Base-by-base conservation (phyloP, 2,797 vertebrate genomes). In the Xyrichtys novacula region DNA sequence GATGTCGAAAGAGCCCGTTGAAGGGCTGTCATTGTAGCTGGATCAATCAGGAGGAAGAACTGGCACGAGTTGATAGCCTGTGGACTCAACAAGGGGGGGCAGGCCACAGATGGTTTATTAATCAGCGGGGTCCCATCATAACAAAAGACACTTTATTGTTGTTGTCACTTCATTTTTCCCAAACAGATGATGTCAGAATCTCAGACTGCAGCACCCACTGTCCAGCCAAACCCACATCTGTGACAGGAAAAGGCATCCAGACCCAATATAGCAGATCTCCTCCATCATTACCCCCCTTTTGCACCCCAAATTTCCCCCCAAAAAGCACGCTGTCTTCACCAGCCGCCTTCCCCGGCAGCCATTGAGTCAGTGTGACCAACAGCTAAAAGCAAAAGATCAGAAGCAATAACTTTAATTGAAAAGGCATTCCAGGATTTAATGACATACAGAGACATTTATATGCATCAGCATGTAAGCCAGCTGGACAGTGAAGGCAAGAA, bases 391-490 rank as follows among this genome's bases (percentile, higher is more conserved):
- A 57, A 81, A 73, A 80, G 82, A 82, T 84, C 79, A 81, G 68
- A 83, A 78, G 59, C 71, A 84, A 85, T 83, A 76, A 86, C 56
- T 67, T 36, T 62, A 57, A 84, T 40, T 74, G 49, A 87, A 85
- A 91, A 73, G 58, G 65, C 73, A 79, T 81, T 86, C 81, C 74
- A 85, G 53, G 57, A 38, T 91, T 91, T 89, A 89, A 92, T 83
- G 83, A 85, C 86, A 80, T 80, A 80, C 79, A 81, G 17, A 29
- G 81, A 89, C 89, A 85, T 93, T 93, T 93, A 90, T 87, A 58
- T 74, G 68, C 69, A 74, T 66, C 53, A 17, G 52, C 42, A 47
- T 76, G 29, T 40, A 23, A 47, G 81, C 86, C 90, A 91, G 85
- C 79, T 91, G 91, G 86, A 88, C 69, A 67, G 9, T 9, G 25